Conservation (phyloP, 2,888 invertebrate genomes). For the Carabus problematicus region DNA sequence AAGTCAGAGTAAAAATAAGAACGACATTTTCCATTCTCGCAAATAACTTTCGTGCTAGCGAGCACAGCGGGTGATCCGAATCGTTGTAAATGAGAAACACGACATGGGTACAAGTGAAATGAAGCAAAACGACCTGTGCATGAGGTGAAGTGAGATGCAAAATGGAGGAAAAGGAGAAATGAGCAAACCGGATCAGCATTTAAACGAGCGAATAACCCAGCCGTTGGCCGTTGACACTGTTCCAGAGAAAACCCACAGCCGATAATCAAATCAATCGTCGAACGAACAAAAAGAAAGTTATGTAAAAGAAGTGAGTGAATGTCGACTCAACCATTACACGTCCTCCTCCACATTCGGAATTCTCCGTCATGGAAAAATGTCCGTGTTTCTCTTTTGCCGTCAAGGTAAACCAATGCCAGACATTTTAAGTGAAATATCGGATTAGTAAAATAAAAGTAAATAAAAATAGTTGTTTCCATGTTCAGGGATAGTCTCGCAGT, state of each 20-base stretch:
- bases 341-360: too few species aligned
- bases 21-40: slow-evolving; percentile 8
- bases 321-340: neutral
- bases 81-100: slow-evolving; percentile 27
- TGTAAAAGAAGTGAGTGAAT: slow-evolving; percentile 26
- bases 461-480: too few species aligned
- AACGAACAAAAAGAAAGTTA: slow-evolving; percentile 31
- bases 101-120: neutral
- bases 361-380: too few species aligned
- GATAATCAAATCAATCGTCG: slow-evolving; percentile 30
- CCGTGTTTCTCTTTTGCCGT: too few species aligned
- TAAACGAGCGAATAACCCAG: slow-evolving; percentile 15
- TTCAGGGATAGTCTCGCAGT: too few species aligned
- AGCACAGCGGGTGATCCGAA: slow-evolving; percentile 9
- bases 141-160: slow-evolving; percentile 7
- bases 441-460: too few species aligned
- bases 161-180: slow-evolving; percentile 26
- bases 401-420: too few species aligned
- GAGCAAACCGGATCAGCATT: slow-evolving; percentile 41
- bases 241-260: slow-evolving; percentile 10
- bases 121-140: slow-evolving; percentile 8
- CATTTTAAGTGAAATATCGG: too few species aligned
- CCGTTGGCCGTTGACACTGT: slow-evolving; percentile 14
- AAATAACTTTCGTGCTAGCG: too few species aligned
- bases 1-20: neutral